Base-by-base conservation (phyloP, 2,113 vertebrate species). In the Pionites leucogaster region DNA sequence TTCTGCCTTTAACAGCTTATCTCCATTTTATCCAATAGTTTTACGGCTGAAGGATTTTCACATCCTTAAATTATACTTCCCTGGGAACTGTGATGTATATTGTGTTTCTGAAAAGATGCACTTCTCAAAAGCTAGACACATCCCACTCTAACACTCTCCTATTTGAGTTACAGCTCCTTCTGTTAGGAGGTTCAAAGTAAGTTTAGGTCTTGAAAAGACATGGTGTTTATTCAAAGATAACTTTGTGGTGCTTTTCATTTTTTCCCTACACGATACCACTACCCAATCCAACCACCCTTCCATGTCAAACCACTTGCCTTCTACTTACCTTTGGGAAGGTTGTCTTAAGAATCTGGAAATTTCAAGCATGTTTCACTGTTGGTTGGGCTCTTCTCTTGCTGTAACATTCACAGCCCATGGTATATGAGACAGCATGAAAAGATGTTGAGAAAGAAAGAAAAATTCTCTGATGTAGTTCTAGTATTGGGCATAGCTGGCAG, bases 111-210 rank as follows among this genome's bases (percentile, higher is more conserved):
- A 62, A 94, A 92, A 82, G 68, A 28, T 49, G 8, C 46, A 37
- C 29, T 78, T 92, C 85, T 86, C 55, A 60, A 55, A 94, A 88
- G 10, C 23, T 72, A 16, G 29, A 78, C 1, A 2, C 60, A 65
- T 88, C 80, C 64, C 80, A 59, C 64, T 78, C 82, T 77, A 35
- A 86, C 64, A 87, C 8, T 47, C 7, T 77, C 37, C 23, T n/a
- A 85, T 90, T 94, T 95, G 70, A 91, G 59, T 78, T 80, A 81
- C 76, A 92, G 55, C 33, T 88, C 69, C 80, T 93, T 90, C 90
- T 93, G 60, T 86, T 53, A 86, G 35, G 64, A 80, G 52, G 42
- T 86, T 90, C 35, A 74, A 63, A 92, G 50, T 55, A 91, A 55
- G 14, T 65, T 89, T 76, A 76, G 17, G 44, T 81, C 80, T 84